Evolutionary conservation across 2,888 invertebrate species (phyloP).

Genomic region (Malthinus seriepunctatus): DNA sequence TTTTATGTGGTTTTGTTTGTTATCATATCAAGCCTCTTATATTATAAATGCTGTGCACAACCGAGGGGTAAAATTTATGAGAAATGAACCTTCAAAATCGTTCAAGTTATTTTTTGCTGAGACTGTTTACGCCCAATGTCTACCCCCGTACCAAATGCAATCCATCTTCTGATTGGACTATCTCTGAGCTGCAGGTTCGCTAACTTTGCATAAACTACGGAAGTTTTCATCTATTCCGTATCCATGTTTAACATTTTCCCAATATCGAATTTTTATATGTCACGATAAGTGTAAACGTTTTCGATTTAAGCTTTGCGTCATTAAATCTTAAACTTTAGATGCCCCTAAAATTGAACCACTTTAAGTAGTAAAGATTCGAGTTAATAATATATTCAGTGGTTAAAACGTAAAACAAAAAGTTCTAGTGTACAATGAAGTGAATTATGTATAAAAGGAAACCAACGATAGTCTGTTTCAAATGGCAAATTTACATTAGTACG

Average conservation of each 20-base stretch:
- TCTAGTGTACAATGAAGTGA: neutral
- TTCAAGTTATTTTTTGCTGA: constrained; percentile 41
- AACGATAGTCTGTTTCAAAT: constrained; percentile 8
- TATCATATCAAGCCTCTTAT: constrained; percentile 48
- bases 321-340: too few relatives aligned
- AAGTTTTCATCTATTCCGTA: constrained; percentile 26
- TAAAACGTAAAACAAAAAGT: too few relatives aligned
- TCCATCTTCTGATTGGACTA: constrained; percentile 47
- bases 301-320: constrained; percentile 8
- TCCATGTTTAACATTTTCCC: constrained; percentile 28
- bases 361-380: neutral
- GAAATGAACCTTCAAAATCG: constrained; percentile 54
- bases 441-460: constrained; percentile 3
- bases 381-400: too few relatives aligned
- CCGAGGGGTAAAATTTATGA: constrained; percentile 53
- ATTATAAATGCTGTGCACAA: constrained; percentile 49
- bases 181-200: constrained; percentile 40
- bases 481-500: constrained; percentile 26
- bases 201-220: constrained; percentile 36
- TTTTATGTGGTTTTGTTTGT: constrained; percentile 49
- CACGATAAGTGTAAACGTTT: constrained; percentile 19
- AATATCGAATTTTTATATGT: constrained; percentile 25
- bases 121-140: constrained; percentile 41
- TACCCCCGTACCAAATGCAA: constrained; percentile 39
- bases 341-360: constrained; percentile 9